Base-by-base conservation (phyloP, 2,113 vertebrate species). In the Festucalex cinctus region DNA sequence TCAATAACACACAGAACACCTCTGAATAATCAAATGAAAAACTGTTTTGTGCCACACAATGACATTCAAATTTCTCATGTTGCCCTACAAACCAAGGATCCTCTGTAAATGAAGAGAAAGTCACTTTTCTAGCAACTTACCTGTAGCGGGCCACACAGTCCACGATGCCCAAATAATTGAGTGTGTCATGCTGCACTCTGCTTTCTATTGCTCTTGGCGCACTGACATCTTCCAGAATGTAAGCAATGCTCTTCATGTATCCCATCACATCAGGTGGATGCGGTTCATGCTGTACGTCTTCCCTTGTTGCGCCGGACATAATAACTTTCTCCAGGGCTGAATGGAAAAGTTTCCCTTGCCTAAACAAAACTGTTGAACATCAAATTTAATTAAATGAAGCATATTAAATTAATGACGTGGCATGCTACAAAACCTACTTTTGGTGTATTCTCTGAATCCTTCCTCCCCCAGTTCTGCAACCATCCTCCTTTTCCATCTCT, bases 91-190 rank as follows among this genome's bases (percentile, higher is more conserved):
- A 41, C 39, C 39, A 41, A 41, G 39, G 39, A 41, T 2, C 9
- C 28, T 4, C 28, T 32, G 28, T 32, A 32, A 32, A 32, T 32
- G 28, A 43, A 43, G 13, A 2, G 12, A 44, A 44, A 44, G 43
- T 13, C 39, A 1, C 9, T 41, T 44, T 44, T 44, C 43, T 17
- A 44, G 5, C 43, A 17, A 44, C 90, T 92, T 86, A 98, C 97
- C 91, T 93, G 88, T 96, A 98, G 24, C 92, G 85, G 54, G 97
- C 96, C 35, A 99, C 93, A 2, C 97, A 99, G 78, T 99, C 97
- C 2, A 95, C 89, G 70, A 98, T 81, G 49, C 97, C 97, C 70
- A 87, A 63, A 32, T 98, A 99, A 57, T 92, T 88, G 10, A 99
- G 86, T 3, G 75, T 66, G 51, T 87, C 79, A 0, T 99, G 97